Conservation (phyloP, 1,140 invertebrate species). For the Dinoponera quadriceps region DNA sequence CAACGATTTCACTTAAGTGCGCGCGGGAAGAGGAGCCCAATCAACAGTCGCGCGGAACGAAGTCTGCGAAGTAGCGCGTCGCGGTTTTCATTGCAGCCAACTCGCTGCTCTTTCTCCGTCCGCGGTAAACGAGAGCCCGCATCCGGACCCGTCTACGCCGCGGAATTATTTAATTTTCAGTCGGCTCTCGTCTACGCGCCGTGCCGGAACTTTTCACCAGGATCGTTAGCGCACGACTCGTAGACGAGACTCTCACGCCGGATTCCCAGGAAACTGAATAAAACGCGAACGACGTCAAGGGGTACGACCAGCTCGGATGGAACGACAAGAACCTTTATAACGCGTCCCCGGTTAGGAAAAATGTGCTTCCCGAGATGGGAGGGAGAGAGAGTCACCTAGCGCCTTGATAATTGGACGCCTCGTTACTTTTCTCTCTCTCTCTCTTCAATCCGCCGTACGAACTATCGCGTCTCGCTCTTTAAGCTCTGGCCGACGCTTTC, state of each 20-base stretch:
- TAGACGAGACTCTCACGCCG: conserved; percentile 56
- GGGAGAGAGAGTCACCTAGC: conserved; percentile 57
- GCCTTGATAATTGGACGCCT: conserved; percentile 80
- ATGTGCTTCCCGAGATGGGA: conserved; percentile 50
- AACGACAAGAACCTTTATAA: conserved; percentile 66
- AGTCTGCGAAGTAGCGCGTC: conserved; percentile 8
- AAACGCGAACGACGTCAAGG: conserved; percentile 53
- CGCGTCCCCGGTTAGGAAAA: conserved; percentile 65
- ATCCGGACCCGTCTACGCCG: conserved; percentile 51
- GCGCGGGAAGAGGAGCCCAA: conserved; percentile 4
- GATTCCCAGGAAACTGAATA: conserved; percentile 75
- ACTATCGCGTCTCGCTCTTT: conserved; percentile 66
- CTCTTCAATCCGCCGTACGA: conserved; percentile 39
- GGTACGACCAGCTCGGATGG: conserved; percentile 30
- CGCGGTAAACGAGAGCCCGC: conserved; percentile 54
- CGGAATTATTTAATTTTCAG: conserved; percentile 76
- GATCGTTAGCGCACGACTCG: conserved; percentile 73
- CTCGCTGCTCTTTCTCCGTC: conserved; percentile 37
- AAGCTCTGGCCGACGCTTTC: conserved; percentile 45
- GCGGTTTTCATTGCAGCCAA: conserved; percentile 34
- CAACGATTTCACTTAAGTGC: not conserved
- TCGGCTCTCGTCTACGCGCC: conserved; percentile 12
- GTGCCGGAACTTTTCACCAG: conserved; percentile 66
- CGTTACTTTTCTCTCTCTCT: conserved; percentile 71
- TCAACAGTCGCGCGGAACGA: not conserved